Base-by-base conservation (phyloP, 64 coral and sea anemone genomes). In the Hydrozoanthus tunicans region DNA sequence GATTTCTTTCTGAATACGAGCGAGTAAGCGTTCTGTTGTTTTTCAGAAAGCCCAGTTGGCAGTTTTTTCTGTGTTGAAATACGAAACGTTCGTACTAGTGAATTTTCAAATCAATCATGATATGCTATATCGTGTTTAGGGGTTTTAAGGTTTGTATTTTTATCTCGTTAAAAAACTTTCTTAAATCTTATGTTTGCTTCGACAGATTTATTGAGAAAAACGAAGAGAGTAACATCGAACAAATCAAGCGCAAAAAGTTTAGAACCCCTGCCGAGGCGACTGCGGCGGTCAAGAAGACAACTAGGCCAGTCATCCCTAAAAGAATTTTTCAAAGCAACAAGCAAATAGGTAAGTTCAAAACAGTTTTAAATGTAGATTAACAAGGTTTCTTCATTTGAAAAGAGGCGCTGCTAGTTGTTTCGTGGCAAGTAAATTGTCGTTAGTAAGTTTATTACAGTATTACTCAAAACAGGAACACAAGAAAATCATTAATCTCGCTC, bases 191-290 rank as follows among this genome's bases (percentile, higher is more conserved):
- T 55, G 7, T 73, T 88, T 88, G 8, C 59, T 12, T 25, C 54
- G 26, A 58, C 84, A 88, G 84, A 88, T 60, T 14, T 88, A 27
- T 54, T 88, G 12, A 88, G 68, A 56, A 88, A 88, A 13, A 88
- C 65, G 53, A 85, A 88, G 24, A 88, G 55, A 70, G 32, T 43
- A 43, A 56, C 58, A 12, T 43, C 69, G n/a, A 59, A 20, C 53
- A 68, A 86, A 72, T 59, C 82, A 70, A 85, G 51, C 6, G n/a
- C 81, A 7, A 2, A n/a, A 7, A 70, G 24, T 27, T 73, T 54
- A 1, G 66, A 73, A 74, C 84, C 84, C 84, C 84, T 74, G 55
- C 84, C 54, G 69, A 14, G 84, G 5, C 58, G 56, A 43, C 32
- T 43, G 3, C 68, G 68, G 6, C n/a, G 84, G 58, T 58, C 53